Conservation (phyloP, 2,113 vertebrate species). For the Lepus timidus region DNA sequence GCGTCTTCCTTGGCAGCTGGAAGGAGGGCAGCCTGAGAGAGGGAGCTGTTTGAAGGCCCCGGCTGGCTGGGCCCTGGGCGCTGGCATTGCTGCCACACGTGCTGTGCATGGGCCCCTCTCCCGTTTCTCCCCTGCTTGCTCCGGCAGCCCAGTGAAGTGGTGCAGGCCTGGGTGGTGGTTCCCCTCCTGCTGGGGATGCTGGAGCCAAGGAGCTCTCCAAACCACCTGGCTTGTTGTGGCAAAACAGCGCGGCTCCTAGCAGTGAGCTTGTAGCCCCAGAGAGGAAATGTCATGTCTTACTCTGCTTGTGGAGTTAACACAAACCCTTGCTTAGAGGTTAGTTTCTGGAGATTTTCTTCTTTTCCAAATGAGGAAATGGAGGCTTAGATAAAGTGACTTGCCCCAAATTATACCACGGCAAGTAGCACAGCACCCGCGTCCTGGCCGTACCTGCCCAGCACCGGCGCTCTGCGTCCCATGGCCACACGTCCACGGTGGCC, state of each 20-base stretch:
- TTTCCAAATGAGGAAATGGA: slow-evolving; percentile 34
- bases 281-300: not conserved
- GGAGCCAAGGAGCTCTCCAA: not conserved
- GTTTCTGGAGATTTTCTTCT: slow-evolving; percentile 28
- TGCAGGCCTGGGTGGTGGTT: accelerated
- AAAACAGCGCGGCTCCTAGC: slow-evolving; percentile 9
- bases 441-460: accelerated
- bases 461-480: not conserved
- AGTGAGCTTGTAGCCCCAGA: slow-evolving; percentile 20
- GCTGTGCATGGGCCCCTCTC: not conserved
- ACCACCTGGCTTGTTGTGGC: slow-evolving; percentile 21
- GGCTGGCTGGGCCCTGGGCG: not conserved
- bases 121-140: not conserved
- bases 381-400: not conserved
- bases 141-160: not conserved
- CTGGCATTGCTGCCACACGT: accelerated
- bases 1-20: not conserved
- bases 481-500: not conserved
- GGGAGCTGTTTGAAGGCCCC: not conserved
- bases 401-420: not conserved
- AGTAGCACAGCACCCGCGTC: not conserved
- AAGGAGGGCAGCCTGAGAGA: not conserved
- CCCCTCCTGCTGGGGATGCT: not conserved
- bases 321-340: not conserved
- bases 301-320: not conserved